A percentile compares a stretch with the other conserved stretches of the same genome.
Conservation (phyloP, 2,888 invertebrate species). For the Spatulosminthurus flaviceps region DNA sequence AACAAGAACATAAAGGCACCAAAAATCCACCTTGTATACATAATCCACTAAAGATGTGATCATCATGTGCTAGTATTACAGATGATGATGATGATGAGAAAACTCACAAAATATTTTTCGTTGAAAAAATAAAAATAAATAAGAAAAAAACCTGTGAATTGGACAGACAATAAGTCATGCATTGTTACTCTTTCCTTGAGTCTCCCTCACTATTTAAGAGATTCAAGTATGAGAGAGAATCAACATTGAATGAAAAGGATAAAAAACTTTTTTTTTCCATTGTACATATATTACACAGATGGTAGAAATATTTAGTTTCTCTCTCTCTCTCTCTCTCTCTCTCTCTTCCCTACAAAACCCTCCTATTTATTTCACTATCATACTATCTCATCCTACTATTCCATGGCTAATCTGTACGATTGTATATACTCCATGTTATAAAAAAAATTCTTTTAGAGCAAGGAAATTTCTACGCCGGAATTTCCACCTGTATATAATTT, state of each 20-base stretch:
- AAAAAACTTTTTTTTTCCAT: neutral
- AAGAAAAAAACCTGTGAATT: neutral
- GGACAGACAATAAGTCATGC: neutral
- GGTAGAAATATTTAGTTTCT: neutral
- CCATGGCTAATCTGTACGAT: neutral
- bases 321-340: too few species aligned
- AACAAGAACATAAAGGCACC: too few species aligned
- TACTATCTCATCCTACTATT: neutral
- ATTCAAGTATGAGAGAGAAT: slow-evolving; percentile 1
- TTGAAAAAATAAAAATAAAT: too few species aligned
- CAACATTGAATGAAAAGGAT: neutral
- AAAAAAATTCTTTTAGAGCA: too few species aligned
- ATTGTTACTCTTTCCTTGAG: neutral
- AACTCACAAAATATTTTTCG: neutral
- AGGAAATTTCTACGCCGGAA: neutral
- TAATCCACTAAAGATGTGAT: too few species aligned
- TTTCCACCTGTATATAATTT: neutral
- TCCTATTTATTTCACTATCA: too few species aligned
- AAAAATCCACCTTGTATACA: too few species aligned
- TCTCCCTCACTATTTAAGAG: neutral
- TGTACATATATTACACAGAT: slow-evolving; percentile 4
- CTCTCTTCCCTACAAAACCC: too few species aligned
- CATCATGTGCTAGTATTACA: too few species aligned
- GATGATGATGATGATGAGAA: too few species aligned
- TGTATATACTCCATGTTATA: too few species aligned